Evolutionary conservation across 2,888 invertebrate species (phyloP).

Genomic region (Ochropacha duplaris): DNA sequence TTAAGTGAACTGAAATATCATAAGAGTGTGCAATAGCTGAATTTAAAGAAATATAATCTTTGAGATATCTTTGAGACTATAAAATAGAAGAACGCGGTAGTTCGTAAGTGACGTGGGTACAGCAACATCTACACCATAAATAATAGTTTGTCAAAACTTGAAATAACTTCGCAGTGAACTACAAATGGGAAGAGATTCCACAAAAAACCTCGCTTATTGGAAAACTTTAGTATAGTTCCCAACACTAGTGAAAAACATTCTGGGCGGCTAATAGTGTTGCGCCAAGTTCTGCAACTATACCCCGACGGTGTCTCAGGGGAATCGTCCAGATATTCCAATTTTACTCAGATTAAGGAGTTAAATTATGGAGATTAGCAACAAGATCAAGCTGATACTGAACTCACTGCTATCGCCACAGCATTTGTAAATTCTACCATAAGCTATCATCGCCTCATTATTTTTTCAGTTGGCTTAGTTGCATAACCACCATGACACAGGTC

Average conservation of each 20-base stretch:
- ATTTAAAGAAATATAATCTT: not conserved
- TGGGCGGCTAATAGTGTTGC: slow-evolving; percentile 37
- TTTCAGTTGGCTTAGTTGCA: too few species aligned
- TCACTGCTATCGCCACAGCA: too few species aligned
- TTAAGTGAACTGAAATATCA: too few species aligned
- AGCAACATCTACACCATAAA: not conserved
- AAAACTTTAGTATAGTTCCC: slow-evolving; percentile 47
- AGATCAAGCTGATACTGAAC: too few species aligned
- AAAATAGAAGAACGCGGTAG: too few species aligned
- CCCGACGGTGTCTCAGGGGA: slow-evolving; percentile 39
- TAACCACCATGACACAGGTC: too few species aligned
- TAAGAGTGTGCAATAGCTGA: not conserved
- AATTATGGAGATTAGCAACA: too few species aligned
- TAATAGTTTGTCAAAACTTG: slow-evolving; percentile 2
- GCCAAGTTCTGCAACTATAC: slow-evolving; percentile 31
- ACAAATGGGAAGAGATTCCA: slow-evolving; percentile 19
- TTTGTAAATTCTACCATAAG: too few species aligned
- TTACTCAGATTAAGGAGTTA: too few species aligned
- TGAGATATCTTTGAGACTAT: too few species aligned
- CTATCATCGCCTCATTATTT: too few species aligned
- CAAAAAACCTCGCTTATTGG: slow-evolving; percentile 54
- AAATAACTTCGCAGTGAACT: slow-evolving; percentile 4
- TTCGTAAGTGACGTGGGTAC: not conserved
- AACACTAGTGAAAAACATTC: slow-evolving; percentile 13
- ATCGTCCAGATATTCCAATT: slow-evolving; percentile 34